Conservation (phyloP, 1,140 invertebrate species). For the Lasaia peninsularis region DNA sequence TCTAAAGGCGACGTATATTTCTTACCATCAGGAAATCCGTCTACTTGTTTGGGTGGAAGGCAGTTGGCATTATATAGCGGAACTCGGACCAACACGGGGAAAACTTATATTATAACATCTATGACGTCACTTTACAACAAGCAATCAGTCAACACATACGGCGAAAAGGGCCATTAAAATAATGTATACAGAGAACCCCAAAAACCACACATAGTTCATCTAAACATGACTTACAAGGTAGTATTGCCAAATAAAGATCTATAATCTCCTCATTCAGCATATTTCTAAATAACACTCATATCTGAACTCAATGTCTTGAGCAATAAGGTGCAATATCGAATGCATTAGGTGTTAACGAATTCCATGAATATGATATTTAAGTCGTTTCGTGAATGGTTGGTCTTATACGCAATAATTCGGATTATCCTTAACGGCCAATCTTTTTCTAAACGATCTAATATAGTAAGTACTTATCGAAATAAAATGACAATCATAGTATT, state of each 20-base stretch:
- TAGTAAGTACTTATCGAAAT: not conserved
- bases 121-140: not conserved
- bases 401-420: constrained; percentile 4
- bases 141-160: no score
- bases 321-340: not conserved
- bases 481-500: not conserved
- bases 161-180: no score
- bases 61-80: no score
- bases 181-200: no score
- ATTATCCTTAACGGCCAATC: constrained; percentile 2
- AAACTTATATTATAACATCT: no score
- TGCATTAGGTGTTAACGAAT: not conserved
- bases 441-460: constrained; percentile 3
- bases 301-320: not conserved
- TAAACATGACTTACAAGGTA: not conserved
- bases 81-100: no score
- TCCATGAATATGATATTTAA: constrained; percentile 10
- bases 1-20: no score
- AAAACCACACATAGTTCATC: not conserved
- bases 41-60: no score
- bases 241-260: constrained; percentile 2
- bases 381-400: constrained; percentile 6
- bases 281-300: not conserved
- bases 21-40: no score
- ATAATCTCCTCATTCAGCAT: not conserved